Evolutionary conservation across 1,140 invertebrate genomes (phyloP).

Genomic region (Aricia agestis): DNA sequence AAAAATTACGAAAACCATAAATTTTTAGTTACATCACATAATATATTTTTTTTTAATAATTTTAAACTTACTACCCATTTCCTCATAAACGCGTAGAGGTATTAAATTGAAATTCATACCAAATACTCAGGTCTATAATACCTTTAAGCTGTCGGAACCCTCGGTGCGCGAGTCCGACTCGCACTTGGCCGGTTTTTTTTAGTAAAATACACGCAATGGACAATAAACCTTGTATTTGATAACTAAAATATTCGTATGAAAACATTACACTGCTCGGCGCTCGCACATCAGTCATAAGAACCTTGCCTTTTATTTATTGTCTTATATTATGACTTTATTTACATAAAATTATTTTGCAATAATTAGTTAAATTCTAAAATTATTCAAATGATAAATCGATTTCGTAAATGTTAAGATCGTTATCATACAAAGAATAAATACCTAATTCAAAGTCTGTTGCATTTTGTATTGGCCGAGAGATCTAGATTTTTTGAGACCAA

Average conservation of each 20-base stretch:
- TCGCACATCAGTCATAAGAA: background rate
- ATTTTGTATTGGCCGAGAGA: background rate
- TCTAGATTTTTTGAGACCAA: background rate
- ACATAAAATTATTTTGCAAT: slow-evolving; percentile 2
- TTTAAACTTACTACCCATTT: too few relatives aligned
- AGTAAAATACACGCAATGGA: background rate
- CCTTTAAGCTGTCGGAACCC: too few relatives aligned
- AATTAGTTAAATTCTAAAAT: background rate
- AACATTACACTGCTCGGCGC: background rate
- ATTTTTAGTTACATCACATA: too few relatives aligned
- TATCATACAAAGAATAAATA: background rate
- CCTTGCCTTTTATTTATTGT: slow-evolving; percentile 9
- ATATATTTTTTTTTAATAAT: too few relatives aligned
- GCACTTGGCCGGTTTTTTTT: background rate
- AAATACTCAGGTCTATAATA: too few relatives aligned
- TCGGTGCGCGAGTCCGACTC: too few relatives aligned
- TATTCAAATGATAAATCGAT: background rate
- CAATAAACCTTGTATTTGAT: background rate
- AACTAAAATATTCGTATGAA: background rate
- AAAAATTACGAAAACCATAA: too few relatives aligned
- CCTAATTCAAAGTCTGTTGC: background rate
- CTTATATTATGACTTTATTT: slow-evolving; percentile 5
- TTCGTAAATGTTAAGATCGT: background rate
- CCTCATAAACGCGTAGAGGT: too few relatives aligned
- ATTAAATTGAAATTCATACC: too few relatives aligned